Base-by-base conservation (phyloP, 2,797 vertebrate species). In the Oreochromis grahami region DNA sequence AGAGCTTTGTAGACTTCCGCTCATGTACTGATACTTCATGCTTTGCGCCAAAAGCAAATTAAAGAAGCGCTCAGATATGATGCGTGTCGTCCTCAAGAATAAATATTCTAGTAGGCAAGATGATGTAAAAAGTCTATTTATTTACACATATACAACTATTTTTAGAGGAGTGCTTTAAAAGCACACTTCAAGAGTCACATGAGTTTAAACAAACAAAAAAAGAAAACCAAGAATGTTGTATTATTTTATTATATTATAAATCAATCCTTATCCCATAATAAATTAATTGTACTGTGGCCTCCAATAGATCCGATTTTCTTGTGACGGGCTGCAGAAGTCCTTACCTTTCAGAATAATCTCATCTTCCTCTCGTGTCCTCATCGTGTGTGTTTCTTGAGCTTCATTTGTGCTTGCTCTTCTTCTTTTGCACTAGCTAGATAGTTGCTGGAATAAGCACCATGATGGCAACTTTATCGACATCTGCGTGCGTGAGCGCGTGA, bases 31-130 rank as follows among this genome's bases (percentile, higher is more conserved):
- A 51, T 38, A 53, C 55, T 79, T n/a, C 12, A 63, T 8, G 6
- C 24, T 81, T 78, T 77, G 65, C 72, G 38, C 26, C 51, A 58
- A 80, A 41, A 78, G 34, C 38, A 77, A 78, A 76, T 74, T 72
- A 83, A 81, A 84, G 32, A 32, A n/a, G 45, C 1, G 2, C 48
- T 21, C 43, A 38, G 36, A 24, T 76, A 86, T 56, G 77, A 79
- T 26, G 50, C 9, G 10, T 32, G 4, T 84, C 17, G 38, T 2
- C 52, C 68, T 70, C 36, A 51, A 48, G 52, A 7, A 45, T 32
- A 56, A 7, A 45, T 32, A 56, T 43, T 72, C 58, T 19, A 80
- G 9, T 7, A 15, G 7, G 5, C 3, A 70, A 79, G 56, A 11
- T 43, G 21, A 8, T 74, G 10, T 50, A 32, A 74, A 74, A 50